Evolutionary conservation across 2,797 vertebrate species (phyloP).

Genomic region (Morelia viridis): DNA sequence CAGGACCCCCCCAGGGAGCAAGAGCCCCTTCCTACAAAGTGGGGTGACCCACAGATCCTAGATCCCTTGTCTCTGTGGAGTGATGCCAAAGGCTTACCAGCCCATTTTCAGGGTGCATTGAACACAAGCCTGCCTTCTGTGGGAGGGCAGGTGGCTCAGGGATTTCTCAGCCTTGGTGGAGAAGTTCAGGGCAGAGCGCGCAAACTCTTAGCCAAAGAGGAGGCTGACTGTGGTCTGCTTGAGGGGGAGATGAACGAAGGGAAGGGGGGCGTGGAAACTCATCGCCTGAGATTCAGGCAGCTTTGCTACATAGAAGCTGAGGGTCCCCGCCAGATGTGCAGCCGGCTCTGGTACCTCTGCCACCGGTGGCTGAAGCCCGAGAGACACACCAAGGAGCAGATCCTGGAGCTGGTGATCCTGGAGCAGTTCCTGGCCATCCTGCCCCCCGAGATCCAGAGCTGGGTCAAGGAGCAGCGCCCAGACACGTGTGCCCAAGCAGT

Average conservation of each 20-base stretch:
- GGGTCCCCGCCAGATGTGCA: not conserved
- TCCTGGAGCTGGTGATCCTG: slow-evolving; percentile 25
- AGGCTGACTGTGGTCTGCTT: not conserved
- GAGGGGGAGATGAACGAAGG: not conserved
- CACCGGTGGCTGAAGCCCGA: slow-evolving; percentile 9
- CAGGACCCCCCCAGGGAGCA: not conserved
- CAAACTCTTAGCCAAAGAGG: not conserved
- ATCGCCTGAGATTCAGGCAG: slow-evolving; percentile 1
- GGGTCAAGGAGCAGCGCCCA: not conserved
- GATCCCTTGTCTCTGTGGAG: not conserved
- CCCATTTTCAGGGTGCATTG: not conserved
- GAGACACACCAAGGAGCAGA: slow-evolving; percentile 16
- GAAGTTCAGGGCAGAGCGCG: not conserved
- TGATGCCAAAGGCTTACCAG: not conserved
- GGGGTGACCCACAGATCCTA: not conserved
- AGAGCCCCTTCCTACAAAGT: not conserved
- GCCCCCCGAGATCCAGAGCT: not conserved
- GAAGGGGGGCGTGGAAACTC: not conserved
- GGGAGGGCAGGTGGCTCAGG: not conserved
- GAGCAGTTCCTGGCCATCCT: slow-evolving; percentile 16
- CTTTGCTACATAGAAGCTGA: not conserved
- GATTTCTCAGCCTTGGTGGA: too few species aligned
- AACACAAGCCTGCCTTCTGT: not conserved
- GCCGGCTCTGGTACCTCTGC: slow-evolving; percentile 17
- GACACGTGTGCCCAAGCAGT: not conserved